Conservation (phyloP, 2,113 vertebrate genomes). For the Salminus brasiliensis region DNA sequence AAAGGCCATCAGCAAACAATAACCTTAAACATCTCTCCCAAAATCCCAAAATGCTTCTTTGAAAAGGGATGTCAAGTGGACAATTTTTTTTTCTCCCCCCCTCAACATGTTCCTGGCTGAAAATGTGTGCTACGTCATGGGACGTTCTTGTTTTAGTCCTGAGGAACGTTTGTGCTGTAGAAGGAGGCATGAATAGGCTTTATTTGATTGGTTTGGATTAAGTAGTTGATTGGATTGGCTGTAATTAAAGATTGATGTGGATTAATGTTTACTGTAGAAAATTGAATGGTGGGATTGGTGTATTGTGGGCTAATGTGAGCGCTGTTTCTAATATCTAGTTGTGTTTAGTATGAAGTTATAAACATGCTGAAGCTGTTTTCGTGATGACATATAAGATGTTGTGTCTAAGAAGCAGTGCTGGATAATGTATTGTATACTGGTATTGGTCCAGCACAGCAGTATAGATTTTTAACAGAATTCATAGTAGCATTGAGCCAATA, state of each 20-base stretch:
- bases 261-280: constrained; percentile 10
- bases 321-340: not conserved
- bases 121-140: not conserved
- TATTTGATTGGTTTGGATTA: not conserved
- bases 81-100: too few relatives aligned
- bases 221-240: not conserved
- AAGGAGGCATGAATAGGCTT: not conserved
- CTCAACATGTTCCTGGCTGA: not conserved
- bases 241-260: not conserved
- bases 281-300: not conserved
- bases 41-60: constrained; percentile 13
- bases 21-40: constrained; percentile 10
- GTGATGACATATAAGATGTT: not conserved
- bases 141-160: not conserved
- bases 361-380: not conserved
- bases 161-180: not conserved
- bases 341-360: not conserved
- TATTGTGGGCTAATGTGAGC: not conserved
- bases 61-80: not conserved
- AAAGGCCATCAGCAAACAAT: not conserved
- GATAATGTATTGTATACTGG: not conserved
- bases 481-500: too few relatives aligned
- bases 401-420: not conserved
- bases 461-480: not conserved
- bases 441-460: not conserved